Evolutionary conservation across 2,113 vertebrate genomes (phyloP).

Genomic region (Piaya cayana): DNA sequence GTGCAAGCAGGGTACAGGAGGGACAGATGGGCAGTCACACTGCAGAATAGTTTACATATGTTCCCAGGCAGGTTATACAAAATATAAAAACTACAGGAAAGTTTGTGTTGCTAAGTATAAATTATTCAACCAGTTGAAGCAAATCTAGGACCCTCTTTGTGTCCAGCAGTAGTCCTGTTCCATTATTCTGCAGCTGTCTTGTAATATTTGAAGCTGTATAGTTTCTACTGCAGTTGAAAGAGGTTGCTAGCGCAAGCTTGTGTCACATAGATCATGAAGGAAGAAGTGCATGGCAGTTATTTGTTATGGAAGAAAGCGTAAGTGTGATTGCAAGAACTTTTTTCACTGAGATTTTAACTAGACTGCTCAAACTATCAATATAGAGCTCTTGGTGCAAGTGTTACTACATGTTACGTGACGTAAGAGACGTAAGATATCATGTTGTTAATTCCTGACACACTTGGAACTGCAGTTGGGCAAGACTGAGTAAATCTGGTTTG

Average conservation of each 20-base stretch:
- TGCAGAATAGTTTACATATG: background rate
- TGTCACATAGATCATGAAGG: background rate
- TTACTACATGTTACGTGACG: fast-evolving
- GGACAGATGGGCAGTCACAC: background rate
- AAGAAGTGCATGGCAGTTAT: background rate
- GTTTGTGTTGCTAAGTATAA: background rate
- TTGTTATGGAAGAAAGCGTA: background rate
- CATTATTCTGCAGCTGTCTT: background rate
- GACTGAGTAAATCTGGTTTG: background rate
- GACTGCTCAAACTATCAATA: background rate
- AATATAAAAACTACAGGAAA: background rate
- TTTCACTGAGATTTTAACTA: background rate
- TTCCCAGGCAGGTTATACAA: background rate
- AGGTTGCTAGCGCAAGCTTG: background rate
- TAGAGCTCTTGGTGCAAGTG: background rate
- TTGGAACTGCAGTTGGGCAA: background rate
- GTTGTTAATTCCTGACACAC: background rate
- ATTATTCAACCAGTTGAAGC: background rate
- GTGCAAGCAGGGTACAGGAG: background rate
- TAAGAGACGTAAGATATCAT: background rate
- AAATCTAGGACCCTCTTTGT: background rate
- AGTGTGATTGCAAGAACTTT: background rate
- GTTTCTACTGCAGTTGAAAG: background rate
- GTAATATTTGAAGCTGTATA: background rate
- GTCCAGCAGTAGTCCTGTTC: background rate